Percentiles rank a stretch among this genome's conserved stretches.
These are phyloP conservation scores for Drosophila pruinosa DNA, from an alignment of 1,140 invertebrate genomes.

Conservation along the genomic window DNA sequence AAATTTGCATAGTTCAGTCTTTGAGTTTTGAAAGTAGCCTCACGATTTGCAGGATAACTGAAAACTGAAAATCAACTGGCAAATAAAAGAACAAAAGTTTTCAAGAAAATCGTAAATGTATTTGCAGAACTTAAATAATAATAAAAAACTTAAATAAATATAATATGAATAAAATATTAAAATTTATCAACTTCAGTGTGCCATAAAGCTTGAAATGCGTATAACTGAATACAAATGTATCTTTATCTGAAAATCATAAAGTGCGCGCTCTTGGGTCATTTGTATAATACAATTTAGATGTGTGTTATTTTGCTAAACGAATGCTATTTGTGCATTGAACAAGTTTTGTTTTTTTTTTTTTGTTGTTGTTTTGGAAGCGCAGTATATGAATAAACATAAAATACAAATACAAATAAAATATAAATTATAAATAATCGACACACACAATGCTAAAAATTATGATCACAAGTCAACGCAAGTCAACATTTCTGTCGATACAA, in stretches of 20 bases:
- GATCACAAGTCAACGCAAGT: slow-evolving; percentile 65
- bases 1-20: slow-evolving; percentile 49
- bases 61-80: neutral
- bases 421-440: slow-evolving; percentile 35
- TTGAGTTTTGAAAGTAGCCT: slow-evolving; percentile 31
- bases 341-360: slow-evolving; percentile 33
- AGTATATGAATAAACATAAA: no score
- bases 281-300: slow-evolving; percentile 69
- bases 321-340: slow-evolving; percentile 70
- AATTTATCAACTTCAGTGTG: slow-evolving; percentile 23
- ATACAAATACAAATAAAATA: slow-evolving; percentile 9
- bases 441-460: slow-evolving; percentile 62
- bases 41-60: neutral
- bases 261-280: slow-evolving; percentile 38
- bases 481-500: slow-evolving; percentile 23
- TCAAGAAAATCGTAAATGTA: slow-evolving; percentile 25
- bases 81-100: slow-evolving; percentile 10
- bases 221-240: slow-evolving; percentile 10
- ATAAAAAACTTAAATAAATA: slow-evolving; percentile 35
- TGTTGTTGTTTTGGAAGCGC: slow-evolving; percentile 62
- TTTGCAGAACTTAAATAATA: slow-evolving; percentile 27
- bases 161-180: slow-evolving; percentile 12
- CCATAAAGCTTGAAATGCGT: slow-evolving; percentile 43
- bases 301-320: slow-evolving; percentile 14
- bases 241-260: slow-evolving; percentile 14